A percentile compares a stretch with the other conserved stretches of the same genome.
Evolutionary conservation across 2,888 invertebrate species (phyloP).

Genomic region (Melieria picta): DNA sequence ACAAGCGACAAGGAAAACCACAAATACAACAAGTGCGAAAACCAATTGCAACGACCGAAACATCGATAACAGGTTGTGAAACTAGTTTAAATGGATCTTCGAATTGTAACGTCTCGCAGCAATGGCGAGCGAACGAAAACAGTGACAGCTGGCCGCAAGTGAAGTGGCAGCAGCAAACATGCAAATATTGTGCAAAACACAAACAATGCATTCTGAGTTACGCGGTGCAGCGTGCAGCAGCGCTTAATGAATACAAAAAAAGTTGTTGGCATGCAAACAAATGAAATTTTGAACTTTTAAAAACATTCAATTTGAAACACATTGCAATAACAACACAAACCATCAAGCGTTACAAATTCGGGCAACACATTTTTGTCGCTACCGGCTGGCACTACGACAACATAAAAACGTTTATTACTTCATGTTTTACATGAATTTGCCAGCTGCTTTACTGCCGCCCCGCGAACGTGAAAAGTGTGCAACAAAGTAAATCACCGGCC

Average conservation of each 20-base stretch:
- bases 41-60: slow-evolving; percentile 19
- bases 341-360: background rate
- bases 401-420: slow-evolving; percentile 27
- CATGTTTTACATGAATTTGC: slow-evolving; percentile 34
- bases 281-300: background rate
- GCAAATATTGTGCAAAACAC: background rate
- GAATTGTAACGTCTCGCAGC: no score
- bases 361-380: no score
- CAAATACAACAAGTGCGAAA: background rate
- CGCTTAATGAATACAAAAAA: background rate
- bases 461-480: background rate
- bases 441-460: background rate
- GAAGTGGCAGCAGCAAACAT: background rate
- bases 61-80: slow-evolving; percentile 51
- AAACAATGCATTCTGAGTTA: background rate
- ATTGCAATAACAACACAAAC: background rate
- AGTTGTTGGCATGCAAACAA: background rate
- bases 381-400: no score
- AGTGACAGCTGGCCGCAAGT: no score
- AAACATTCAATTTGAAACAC: background rate
- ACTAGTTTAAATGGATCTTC: slow-evolving; percentile 34
- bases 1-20: background rate
- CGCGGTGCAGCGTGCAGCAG: no score
- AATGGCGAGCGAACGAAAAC: no score
- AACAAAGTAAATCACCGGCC: slow-evolving; percentile 12